These are phyloP conservation scores for Zaprionus camerounensis DNA, from an alignment of 1,140 invertebrate genomes.

Conservation along the genomic window DNA sequence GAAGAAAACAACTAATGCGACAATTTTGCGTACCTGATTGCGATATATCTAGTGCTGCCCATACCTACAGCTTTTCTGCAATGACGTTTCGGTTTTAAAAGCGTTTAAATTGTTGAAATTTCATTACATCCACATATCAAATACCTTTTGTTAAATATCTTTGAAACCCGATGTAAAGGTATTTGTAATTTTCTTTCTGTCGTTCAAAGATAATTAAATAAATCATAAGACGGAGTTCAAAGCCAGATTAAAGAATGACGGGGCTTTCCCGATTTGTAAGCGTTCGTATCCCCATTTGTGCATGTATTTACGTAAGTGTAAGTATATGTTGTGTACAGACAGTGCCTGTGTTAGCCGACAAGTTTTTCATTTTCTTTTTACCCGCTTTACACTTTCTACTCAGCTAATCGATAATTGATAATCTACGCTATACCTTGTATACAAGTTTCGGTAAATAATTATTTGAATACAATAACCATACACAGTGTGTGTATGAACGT, in stretches of 20 bases:
- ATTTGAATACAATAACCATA: not conserved
- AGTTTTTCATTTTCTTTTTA: constrained; percentile 57
- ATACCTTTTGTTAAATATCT: not conserved
- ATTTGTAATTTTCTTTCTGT: not conserved
- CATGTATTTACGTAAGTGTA: constrained; percentile 11
- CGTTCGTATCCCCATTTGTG: constrained; percentile 10
- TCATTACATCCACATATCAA: not conserved
- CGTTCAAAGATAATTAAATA: not conserved
- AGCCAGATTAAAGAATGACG: constrained; percentile 12
- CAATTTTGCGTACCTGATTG: constrained; percentile 7
- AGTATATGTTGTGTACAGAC: not conserved
- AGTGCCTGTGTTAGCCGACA: constrained; percentile 21
- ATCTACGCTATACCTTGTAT: constrained; percentile 49
- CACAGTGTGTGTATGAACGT: not conserved
- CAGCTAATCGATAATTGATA: constrained; percentile 81
- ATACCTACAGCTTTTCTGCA: not conserved
- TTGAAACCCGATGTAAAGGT: not conserved
- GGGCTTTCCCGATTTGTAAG: not conserved
- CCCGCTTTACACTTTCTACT: constrained; percentile 49
- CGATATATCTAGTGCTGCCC: not conserved
- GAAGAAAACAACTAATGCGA: not conserved
- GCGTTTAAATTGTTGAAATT: not conserved
- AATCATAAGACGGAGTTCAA: not conserved
- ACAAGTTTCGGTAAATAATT: constrained; percentile 8
- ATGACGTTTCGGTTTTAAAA: not conserved